Conservation (phyloP, 2,797 vertebrate genomes). For the Gila robusta region DNA sequence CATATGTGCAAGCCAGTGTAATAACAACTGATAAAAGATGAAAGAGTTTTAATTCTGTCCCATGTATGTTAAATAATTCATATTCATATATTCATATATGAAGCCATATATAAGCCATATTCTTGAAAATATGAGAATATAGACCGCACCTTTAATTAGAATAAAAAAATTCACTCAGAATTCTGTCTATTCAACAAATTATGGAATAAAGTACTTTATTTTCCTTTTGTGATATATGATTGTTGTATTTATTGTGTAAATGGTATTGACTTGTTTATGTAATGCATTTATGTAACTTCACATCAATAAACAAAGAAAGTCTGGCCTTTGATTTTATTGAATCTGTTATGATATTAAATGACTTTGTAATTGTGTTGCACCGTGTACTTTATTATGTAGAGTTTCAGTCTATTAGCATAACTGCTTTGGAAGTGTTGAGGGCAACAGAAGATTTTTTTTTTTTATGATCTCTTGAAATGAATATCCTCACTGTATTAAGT, state of each 20-base stretch:
- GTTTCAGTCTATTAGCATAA: not conserved
- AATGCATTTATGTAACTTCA: not conserved
- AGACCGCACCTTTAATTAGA: not conserved
- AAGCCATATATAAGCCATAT: not conserved
- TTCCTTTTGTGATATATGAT: not conserved
- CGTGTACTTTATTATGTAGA: not conserved
- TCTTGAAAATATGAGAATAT: not conserved
- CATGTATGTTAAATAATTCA: not conserved
- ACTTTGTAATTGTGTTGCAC: too few relatives aligned
- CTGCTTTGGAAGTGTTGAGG: not conserved
- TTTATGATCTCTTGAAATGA: not conserved
- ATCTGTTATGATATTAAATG: not conserved
- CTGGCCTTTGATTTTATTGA: not conserved
- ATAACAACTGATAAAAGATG: not conserved
- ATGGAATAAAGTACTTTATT: not conserved
- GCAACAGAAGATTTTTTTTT: not conserved
- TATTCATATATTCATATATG: too few relatives aligned
- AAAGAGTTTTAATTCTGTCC: not conserved
- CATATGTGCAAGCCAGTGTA: not conserved
- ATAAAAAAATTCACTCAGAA: not conserved
- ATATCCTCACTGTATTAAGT: not conserved
- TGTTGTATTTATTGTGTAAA: constrained; percentile 4
- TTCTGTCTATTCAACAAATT: not conserved
- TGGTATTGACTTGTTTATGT: not conserved
- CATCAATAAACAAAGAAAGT: not conserved